These are phyloP conservation scores for Holotrichia oblita DNA, from an alignment of 1,140 invertebrate species.

Conservation along the genomic window DNA sequence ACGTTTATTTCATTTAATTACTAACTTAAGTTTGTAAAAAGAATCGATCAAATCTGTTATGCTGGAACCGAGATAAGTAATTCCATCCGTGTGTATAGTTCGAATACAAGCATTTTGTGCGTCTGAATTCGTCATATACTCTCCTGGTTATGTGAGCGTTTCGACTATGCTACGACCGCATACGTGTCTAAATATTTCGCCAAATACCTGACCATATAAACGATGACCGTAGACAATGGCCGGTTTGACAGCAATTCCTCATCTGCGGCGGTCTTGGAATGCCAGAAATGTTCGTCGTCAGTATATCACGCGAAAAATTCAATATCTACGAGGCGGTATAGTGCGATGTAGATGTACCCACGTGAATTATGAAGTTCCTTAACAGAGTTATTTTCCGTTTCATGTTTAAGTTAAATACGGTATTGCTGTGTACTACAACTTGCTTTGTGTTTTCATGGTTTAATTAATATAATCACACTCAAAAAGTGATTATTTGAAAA, in stretches of 20 bases:
- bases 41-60: too few species aligned
- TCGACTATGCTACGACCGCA: background rate
- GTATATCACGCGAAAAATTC: constrained; percentile 55
- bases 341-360: too few species aligned
- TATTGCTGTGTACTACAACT: too few species aligned
- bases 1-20: too few species aligned
- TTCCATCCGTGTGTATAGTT: background rate
- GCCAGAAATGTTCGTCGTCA: constrained; percentile 46
- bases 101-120: background rate
- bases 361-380: too few species aligned
- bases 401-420: too few species aligned
- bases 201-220: constrained; percentile 20
- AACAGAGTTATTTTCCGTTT: too few species aligned
- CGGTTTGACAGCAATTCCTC: constrained; percentile 54
- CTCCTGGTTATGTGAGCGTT: background rate
- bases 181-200: constrained; percentile 6
- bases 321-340: constrained; percentile 50
- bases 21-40: too few species aligned
- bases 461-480: too few species aligned
- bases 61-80: background rate
- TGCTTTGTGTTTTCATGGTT: too few species aligned
- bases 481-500: too few species aligned
- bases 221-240: constrained; percentile 47
- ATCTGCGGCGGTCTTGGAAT: constrained; percentile 49
- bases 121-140: background rate